phyloP scores from a whole-genome alignment of 64 coral and sea anemone species.

The Montipora capricornis region DNA sequence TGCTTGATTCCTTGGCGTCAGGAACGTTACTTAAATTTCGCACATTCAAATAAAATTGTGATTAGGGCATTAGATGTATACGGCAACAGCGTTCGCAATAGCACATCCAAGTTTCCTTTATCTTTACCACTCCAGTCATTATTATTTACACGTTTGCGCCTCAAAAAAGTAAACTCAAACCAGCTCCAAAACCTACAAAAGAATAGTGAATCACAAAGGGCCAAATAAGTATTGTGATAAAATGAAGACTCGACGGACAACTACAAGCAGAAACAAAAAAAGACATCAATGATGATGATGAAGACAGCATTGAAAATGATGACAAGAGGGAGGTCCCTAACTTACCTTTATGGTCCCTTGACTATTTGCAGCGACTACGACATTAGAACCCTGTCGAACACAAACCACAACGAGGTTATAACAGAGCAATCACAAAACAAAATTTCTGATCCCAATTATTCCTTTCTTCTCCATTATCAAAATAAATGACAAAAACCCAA shows the following conservation, averaged over 20 bases:
- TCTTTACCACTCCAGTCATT: neutral
- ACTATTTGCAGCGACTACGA: slow-evolving; percentile 90
- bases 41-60: too few relatives aligned
- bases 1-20: too few relatives aligned
- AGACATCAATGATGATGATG: too few relatives aligned
- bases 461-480: too few relatives aligned
- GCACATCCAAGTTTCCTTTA: neutral
- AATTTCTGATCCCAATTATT: neutral
- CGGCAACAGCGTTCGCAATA: neutral
- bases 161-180: neutral
- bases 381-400: slow-evolving; percentile 75
- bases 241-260: too few relatives aligned
- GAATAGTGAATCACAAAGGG: neutral
- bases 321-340: neutral
- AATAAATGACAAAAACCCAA: too few relatives aligned
- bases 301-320: neutral
- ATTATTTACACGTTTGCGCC: neutral
- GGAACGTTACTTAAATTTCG: too few relatives aligned
- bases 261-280: too few relatives aligned
- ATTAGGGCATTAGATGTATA: neutral
- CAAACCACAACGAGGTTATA: neutral
- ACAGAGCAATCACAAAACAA: too few relatives aligned
- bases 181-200: slow-evolving; percentile 47
- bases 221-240: neutral
- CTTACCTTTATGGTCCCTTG: slow-evolving; percentile 88